phyloP scores from a whole-genome alignment of 30 jellyfish, hydroid and myxozoan genomes.

The Mastigias papua region DNA sequence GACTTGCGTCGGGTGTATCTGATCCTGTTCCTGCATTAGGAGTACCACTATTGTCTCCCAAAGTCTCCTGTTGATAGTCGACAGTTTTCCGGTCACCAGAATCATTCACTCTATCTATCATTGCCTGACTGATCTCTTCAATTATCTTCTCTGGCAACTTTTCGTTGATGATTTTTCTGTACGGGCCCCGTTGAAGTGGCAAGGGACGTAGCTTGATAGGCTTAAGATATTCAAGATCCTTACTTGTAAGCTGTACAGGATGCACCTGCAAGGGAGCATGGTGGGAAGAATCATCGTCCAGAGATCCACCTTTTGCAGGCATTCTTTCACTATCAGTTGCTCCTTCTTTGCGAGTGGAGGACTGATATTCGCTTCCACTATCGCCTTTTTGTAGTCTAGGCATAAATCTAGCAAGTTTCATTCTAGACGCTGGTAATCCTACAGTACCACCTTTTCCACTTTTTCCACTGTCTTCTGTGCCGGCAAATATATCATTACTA shows the following conservation, averaged over 20 bases:
- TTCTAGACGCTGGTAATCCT: not conserved
- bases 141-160: conserved; percentile 44
- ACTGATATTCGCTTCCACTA: not conserved
- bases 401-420: conserved; percentile 8
- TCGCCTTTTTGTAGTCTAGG: not conserved
- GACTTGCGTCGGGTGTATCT: not conserved
- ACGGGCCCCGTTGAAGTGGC: not conserved
- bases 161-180: conserved; percentile 23
- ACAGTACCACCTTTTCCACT: not conserved
- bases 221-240: not conserved
- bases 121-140: conserved; percentile 56
- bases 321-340: not conserved
- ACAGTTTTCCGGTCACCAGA: conserved; percentile 57
- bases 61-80: not conserved
- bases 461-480: conserved; percentile 1
- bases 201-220: conserved; percentile 8
- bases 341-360: not conserved
- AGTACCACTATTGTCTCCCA: not conserved
- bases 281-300: not conserved
- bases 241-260: too few relatives aligned
- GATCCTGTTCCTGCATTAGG: conserved; percentile 4
- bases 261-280: too few relatives aligned
- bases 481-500: conserved; percentile 49
- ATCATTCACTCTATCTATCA: conserved; percentile 47
- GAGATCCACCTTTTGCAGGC: not conserved